Evolutionary conservation across 2,113 vertebrate genomes (phyloP), one percentile per base, ranked within the genome.

Genomic region (Sciurus niger): DNA sequence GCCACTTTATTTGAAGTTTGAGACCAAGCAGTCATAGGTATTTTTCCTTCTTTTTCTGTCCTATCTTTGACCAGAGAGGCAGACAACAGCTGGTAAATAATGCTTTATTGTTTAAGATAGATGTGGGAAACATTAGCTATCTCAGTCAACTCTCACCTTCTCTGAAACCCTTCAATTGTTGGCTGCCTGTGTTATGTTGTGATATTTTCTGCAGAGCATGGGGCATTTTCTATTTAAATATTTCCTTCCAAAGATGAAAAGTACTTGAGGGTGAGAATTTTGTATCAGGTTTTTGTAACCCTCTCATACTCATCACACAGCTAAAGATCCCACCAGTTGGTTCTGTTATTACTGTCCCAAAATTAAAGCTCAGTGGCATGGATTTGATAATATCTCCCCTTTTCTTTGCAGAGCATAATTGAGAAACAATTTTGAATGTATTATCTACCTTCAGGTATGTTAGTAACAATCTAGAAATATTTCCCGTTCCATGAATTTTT

Each of bases 311-410:
- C 34, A 53, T 63, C 48, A 60, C 24, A 83, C 0, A 84, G 30
- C 18, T n/a, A 82, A 68, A 83, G 1, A 82, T 48, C 13, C 13
- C 24, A 55, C 30, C 34, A 78, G 3, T 8, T 90, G 34, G 6
- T 53, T 32, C 18, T 84, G 82, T 96, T 32, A 80, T 79, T 70
- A 58, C 46, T 58, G 30, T 83, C 28, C 70, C 58, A 40, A 94
- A 68, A 82, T 73, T 48, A 72, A 96, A 88, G 90, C n/a, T 88
- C 60, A 18, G 22, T 96, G 58, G 60, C 25, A 78, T 43, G 67
- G 37, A 80, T 34, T 24, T 93, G 63, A 77, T 65, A 76, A 82
- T 24, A 74, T 37, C 12, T 72, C 43, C 55, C 24, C 18, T 74
- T 89, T 90, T 34, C 63, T 85, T 91, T 83, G 34, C 9, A 83